Evolutionary conservation across 1,140 invertebrate genomes (phyloP).

Genomic region (Zaprionus kolodkinae): DNA sequence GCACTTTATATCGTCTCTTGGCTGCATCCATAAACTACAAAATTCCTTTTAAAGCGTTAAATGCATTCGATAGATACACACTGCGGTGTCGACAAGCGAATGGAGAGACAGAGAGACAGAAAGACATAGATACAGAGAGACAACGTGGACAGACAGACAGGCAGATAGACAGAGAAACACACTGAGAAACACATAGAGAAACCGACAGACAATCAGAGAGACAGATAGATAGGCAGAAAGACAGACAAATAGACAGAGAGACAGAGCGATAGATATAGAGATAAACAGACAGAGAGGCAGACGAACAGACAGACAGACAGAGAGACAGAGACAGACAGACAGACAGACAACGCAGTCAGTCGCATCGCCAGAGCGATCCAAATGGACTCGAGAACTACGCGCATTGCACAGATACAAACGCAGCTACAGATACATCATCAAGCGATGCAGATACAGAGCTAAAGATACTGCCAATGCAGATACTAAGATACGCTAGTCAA

Average conservation of each 20-base stretch:
- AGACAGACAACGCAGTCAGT: neutral
- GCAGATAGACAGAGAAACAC: neutral
- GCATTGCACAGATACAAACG: constrained; percentile 13
- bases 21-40: constrained; percentile 78
- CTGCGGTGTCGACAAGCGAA: constrained; percentile 16
- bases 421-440: constrained; percentile 33
- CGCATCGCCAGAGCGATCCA: constrained; percentile 8
- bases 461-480: constrained; percentile 4
- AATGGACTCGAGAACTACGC: constrained; percentile 18
- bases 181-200: no score
- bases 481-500: constrained; percentile 1
- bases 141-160: constrained; percentile 6
- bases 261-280: neutral
- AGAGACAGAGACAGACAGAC: neutral
- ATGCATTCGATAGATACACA: constrained; percentile 81
- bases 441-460: constrained; percentile 34
- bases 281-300: neutral
- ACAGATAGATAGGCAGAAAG: neutral
- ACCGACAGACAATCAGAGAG: neutral
- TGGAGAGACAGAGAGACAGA: constrained; percentile 32
- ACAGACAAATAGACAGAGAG: no score
- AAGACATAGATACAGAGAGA: constrained; percentile 1
- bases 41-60: constrained; percentile 80
- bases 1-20: constrained; percentile 67
- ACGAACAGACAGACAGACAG: constrained; percentile 13